Evolutionary conservation across 2,888 invertebrate species (phyloP), one percentile per base, ranked within the genome.

Genomic region (Cephus spinipes): DNA sequence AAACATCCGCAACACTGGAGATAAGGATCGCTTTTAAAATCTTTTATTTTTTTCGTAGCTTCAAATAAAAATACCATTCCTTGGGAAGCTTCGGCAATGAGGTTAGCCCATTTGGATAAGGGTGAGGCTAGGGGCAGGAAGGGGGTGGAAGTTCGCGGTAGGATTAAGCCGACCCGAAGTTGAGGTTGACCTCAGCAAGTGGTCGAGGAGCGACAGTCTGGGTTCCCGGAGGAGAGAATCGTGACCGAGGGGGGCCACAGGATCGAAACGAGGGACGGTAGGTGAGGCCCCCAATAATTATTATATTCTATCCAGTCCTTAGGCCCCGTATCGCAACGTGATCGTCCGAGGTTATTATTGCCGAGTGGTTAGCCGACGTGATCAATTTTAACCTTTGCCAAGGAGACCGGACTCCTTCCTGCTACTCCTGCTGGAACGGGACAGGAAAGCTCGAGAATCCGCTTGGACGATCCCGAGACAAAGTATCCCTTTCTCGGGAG

Each of bases 261-360:
- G 40, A 55, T 55, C 40, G 40, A 55, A 55, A 55, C 6, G 40
- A 15, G 40, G 23, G 2, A 55, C 9, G 40, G 23, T 12, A 35
- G 23, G 79, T 79, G 80, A 83, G 75, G 76, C 77, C 80, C 74
- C 75, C 71, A 79, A 80, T 80, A 83, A 83, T 83, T 79, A 79
- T 83, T 73, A 83, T 83, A 77, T 79, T 80, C 80, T 76, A 73
- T 79, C 80, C 79, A 34, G 32, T 55, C 77, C 31, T 71, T 33
- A 40, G 77, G 12, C 40, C 77, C 76, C 81, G 75, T 77, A 77
- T 33, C 69, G 76, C 75, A 35, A 69, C 77, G 82, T 82, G 82
- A 82, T 79, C 74, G 55, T 33, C 73, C 32, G n/a, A 73, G 77
- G 82, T 83, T 83, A 83, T 83, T 83, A 74, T 69, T 68, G 77